phyloP scores from a whole-genome alignment of 2,888 invertebrate species.

The Dromius quadrimaculatus region DNA sequence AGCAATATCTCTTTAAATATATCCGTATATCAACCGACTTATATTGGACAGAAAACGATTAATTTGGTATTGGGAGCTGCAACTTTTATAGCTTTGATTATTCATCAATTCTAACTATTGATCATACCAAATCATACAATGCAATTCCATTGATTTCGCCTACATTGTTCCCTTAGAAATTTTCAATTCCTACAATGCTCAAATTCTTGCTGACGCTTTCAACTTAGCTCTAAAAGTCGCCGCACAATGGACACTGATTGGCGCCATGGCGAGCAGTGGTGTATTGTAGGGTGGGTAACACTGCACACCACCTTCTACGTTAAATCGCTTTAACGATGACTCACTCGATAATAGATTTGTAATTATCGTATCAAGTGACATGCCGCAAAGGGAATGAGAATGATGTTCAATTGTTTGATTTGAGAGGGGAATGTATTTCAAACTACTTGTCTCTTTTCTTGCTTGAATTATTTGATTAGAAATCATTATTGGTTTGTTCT shows the following conservation, averaged over 20 bases:
- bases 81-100: no score
- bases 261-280: not conserved
- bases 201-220: not conserved
- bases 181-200: not conserved
- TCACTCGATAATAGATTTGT: conserved; percentile 31
- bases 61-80: not conserved
- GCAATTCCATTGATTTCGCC: not conserved
- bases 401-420: conserved; percentile 18
- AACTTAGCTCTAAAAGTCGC: not conserved
- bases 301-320: not conserved
- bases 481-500: no score
- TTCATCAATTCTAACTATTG: not conserved
- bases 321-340: conserved; percentile 3
- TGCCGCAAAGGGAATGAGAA: not conserved
- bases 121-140: not conserved
- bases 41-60: no score
- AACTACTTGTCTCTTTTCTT: no score
- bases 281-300: not conserved
- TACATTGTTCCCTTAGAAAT: not conserved
- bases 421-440: not conserved
- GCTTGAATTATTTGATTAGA: not conserved
- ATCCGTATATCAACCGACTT: not conserved
- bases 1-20: no score
- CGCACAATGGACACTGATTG: conserved; percentile 5
- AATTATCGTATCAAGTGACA: conserved; percentile 40